A percentile compares a stretch with the other conserved stretches of the same genome.
These are phyloP conservation scores for Dissostichus mawsoni DNA, from an alignment of 2,113 vertebrate species.

Conservation along the genomic window DNA sequence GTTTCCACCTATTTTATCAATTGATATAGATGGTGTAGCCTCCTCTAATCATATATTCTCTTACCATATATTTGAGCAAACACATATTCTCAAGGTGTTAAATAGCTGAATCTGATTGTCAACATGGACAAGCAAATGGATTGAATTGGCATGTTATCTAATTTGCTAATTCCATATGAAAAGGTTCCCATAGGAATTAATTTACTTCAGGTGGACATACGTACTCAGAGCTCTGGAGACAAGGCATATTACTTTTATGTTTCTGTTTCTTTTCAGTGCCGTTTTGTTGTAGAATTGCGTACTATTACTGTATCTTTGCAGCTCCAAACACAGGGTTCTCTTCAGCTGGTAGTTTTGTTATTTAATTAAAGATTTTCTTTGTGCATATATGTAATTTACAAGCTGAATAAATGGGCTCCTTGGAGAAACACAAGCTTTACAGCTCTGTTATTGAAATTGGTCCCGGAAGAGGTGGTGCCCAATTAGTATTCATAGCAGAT, in stretches of 20 bases:
- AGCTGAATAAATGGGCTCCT: constrained; percentile 40
- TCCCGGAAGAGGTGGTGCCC: constrained; percentile 33
- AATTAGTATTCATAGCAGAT: constrained; percentile 67
- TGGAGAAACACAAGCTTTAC: constrained; percentile 45
- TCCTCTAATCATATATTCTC: too few relatives aligned
- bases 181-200: too few relatives aligned
- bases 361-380: constrained; percentile 8
- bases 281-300: background rate
- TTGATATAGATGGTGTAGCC: too few relatives aligned
- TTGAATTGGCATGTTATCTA: too few relatives aligned
- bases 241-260: background rate
- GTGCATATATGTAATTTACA: constrained; percentile 29
- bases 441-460: constrained; percentile 52
- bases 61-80: too few relatives aligned
- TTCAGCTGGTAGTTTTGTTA: background rate
- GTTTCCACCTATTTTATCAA: too few relatives aligned
- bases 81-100: too few relatives aligned
- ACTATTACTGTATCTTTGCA: background rate
- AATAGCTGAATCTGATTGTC: too few relatives aligned
- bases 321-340: background rate
- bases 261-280: background rate
- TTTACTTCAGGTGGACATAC: too few relatives aligned
- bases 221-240: too few relatives aligned
- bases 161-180: too few relatives aligned
- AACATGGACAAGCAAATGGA: too few relatives aligned